Base-by-base conservation (phyloP, 92 coral and sea anemone genomes). In the Zoanthus solanderi region DNA sequence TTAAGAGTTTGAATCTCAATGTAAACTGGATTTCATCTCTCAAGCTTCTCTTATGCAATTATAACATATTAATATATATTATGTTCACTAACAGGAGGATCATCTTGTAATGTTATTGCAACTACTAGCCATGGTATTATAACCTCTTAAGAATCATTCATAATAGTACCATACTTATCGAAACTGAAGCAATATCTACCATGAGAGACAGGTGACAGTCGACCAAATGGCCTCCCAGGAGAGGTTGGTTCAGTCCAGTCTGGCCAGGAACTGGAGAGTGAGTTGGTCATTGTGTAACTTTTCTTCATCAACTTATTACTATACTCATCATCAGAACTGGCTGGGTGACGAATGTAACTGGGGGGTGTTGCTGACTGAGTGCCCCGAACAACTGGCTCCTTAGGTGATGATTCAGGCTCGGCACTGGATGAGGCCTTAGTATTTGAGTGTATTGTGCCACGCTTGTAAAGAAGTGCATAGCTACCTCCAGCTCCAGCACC, bases 231-330 rank as follows among this genome's bases (percentile, higher is more conserved):
- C 61, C 92, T 91, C 32, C 92, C 94, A 71, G 94, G 66, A 12
- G 93, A 89, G 8, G 85, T 65, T 1, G 91, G 84, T 18, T 95
- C 98, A 11, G 98, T 91, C 98, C 98, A 95, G 30, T 95, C 94
- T 65, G 98, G 98, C 98, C 98, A 93, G 0, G 98, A 95, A 61
- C 92, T 93, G 47, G 98, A 95, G 83, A 95, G 77, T 1, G 93
- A 75, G 76, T 90, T 90, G 11, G 94, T 71, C 78, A 90, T 84
- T 73, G 88, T 87, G 73, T 93, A 93, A 50, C 93, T 91, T 72
- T 89, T 90, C 23, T 91, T 89, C 37, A 78, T 45, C 68, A 82
- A 31, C 67, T 87, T 79, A 68, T 63, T 7, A 63, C 28, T 63
- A n/a, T 63, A 54, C 28, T 94, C 98, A 7, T 94, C 98, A 30